Evolutionary conservation across 1,140 invertebrate species (phyloP).

Genomic region (Leptopilina boulardi): DNA sequence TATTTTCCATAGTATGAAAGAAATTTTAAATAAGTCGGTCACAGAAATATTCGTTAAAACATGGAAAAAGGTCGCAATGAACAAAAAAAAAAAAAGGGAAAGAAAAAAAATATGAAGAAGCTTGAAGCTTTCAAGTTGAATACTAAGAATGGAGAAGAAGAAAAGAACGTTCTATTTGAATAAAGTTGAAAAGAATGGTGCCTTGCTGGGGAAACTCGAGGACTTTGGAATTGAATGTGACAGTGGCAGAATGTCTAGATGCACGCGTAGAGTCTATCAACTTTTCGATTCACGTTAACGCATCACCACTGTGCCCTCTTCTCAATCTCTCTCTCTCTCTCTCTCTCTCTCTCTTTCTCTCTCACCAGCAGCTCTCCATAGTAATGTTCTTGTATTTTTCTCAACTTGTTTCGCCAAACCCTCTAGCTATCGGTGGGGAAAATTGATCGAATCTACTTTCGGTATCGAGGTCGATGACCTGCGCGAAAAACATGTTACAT

Average conservation of each 20-base stretch:
- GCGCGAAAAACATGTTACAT: constrained; percentile 28
- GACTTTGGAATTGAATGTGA: constrained; percentile 30
- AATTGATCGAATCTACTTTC: constrained; percentile 32
- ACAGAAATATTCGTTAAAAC: constrained; percentile 16
- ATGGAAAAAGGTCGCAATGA: constrained; percentile 21
- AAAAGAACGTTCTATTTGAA: constrained; percentile 20
- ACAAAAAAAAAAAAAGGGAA: background rate
- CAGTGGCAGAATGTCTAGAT: constrained; percentile 25
- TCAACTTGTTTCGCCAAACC: background rate
- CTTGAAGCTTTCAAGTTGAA: constrained; percentile 22
- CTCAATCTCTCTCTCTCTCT: background rate
- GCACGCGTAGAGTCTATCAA: constrained; percentile 15
- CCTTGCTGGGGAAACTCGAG: constrained; percentile 12
- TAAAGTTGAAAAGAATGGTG: constrained; percentile 31
- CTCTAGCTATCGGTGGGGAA: background rate
- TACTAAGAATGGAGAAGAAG: constrained; percentile 13
- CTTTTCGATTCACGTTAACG: constrained; percentile 18
- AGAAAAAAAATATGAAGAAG: background rate
- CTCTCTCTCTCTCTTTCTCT: background rate
- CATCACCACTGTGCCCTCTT: background rate
- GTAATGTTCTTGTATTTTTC: constrained; percentile 26
- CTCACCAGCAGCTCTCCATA: background rate
- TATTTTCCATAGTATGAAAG: background rate
- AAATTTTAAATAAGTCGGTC: constrained; percentile 1
- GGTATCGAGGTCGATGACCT: constrained; percentile 21